A percentile compares a stretch with the other conserved stretches of the same genome.
phyloP scores from a whole-genome alignment of 1,140 invertebrate species.

The Apocrypta bakeri region DNA sequence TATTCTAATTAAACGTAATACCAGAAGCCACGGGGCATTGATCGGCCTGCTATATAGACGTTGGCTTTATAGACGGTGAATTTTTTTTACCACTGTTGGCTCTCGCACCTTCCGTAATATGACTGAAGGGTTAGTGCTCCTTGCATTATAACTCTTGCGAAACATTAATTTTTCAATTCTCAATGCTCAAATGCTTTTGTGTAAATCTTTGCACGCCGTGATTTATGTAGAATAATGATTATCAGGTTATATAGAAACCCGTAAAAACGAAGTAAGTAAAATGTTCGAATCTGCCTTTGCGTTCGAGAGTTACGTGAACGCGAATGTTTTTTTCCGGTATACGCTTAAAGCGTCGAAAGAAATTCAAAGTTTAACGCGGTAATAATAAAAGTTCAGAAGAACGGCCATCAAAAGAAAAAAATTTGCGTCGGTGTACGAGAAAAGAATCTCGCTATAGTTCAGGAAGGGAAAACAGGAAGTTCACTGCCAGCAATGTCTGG shows the following conservation, averaged over 20 bases:
- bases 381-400: neutral
- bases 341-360: no score
- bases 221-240: no score
- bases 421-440: neutral
- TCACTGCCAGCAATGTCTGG: neutral
- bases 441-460: neutral
- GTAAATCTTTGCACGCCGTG: no score
- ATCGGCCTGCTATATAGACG: constrained; percentile 41
- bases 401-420: neutral
- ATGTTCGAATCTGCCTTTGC: no score
- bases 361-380: no score
- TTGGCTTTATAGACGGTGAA: neutral
- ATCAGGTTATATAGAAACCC: no score
- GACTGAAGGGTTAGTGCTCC: neutral
- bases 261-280: no score
- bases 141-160: neutral
- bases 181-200: no score
- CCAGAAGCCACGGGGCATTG: constrained; percentile 58
- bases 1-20: constrained; percentile 63
- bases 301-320: no score
- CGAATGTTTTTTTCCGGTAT: neutral
- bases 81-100: neutral
- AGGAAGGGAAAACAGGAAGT: neutral
- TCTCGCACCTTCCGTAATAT: neutral
- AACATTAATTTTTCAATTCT: neutral